Percentiles rank a stretch among this genome's conserved stretches.
phyloP scores from a whole-genome alignment of 2,797 vertebrate species.

The Adelosebastes latens region DNA sequence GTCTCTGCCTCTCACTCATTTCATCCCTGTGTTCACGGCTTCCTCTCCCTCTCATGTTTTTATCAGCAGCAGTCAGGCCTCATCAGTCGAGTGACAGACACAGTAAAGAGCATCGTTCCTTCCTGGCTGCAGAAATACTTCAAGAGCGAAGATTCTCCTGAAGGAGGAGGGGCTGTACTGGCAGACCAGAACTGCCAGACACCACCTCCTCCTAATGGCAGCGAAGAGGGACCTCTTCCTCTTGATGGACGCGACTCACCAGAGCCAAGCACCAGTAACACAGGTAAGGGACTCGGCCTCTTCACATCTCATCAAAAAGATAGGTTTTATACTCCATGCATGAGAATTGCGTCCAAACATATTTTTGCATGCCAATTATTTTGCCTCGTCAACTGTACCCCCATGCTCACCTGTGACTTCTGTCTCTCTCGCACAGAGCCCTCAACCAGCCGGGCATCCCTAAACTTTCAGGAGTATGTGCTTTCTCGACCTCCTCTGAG shows the following conservation, averaged over 20 bases:
- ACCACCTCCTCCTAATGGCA: constrained; percentile 84
- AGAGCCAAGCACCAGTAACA: constrained; percentile 89
- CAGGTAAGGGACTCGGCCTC: constrained; percentile 79
- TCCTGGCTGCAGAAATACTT: constrained; percentile 97
- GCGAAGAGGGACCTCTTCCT: constrained; percentile 78
- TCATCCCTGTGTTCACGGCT: not conserved
- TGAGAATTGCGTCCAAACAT: not conserved
- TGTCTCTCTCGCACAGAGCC: constrained; percentile 83
- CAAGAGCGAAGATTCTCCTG: constrained; percentile 82
- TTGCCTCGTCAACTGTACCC: not conserved
- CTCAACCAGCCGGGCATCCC: constrained; percentile 89
- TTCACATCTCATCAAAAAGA: not conserved
- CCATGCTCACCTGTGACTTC: not conserved
- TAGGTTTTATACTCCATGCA: not conserved
- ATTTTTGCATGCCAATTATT: not conserved
- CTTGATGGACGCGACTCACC: constrained; percentile 87
- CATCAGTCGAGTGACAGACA: constrained; percentile 95
- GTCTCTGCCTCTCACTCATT: not conserved
- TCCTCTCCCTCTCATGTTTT: constrained; percentile 23
- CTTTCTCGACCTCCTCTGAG: constrained; percentile 95
- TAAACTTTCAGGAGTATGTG: constrained; percentile 90
- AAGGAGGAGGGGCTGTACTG: constrained; percentile 62
- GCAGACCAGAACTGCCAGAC: constrained; percentile 76
- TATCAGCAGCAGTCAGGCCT: constrained; percentile 86
- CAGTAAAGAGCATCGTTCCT: constrained; percentile 97